phyloP scores from a whole-genome alignment of 2,797 vertebrate species.

The Bovichtus diacanthus region DNA sequence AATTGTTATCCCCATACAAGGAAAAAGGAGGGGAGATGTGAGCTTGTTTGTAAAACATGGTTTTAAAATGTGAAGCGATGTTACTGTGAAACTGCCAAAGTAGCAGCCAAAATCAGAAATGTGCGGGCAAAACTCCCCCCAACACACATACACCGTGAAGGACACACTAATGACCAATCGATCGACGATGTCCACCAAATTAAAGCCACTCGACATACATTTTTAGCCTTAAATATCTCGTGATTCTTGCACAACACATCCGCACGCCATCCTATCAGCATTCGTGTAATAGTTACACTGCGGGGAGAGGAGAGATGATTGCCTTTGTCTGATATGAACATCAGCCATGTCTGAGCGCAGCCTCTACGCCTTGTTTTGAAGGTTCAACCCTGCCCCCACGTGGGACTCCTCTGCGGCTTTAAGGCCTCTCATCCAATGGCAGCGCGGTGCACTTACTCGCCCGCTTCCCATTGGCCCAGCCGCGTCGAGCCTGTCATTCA shows the following conservation, averaged over 20 bases:
- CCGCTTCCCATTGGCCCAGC: constrained; percentile 76
- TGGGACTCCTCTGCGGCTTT: constrained; percentile 82
- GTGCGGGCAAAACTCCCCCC: constrained; percentile 17
- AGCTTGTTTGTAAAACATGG: constrained; percentile 15
- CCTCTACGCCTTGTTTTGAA: constrained; percentile 80
- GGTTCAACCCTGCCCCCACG: constrained; percentile 82
- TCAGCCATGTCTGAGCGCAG: constrained; percentile 83
- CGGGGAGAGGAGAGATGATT: constrained; percentile 77
- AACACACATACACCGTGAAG: constrained; percentile 49
- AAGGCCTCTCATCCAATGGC: constrained; percentile 79
- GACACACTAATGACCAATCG: constrained; percentile 75
- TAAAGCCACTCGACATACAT: constrained; percentile 34
- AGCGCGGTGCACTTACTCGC: constrained; percentile 68
- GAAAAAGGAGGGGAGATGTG: background rate
- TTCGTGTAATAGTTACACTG: constrained; percentile 67
- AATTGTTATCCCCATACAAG: constrained; percentile 44
- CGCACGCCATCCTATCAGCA: constrained; percentile 66
- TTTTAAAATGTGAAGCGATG: constrained; percentile 42
- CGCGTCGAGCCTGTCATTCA: constrained; percentile 82
- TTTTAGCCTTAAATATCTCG: constrained; percentile 41
- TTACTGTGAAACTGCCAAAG: constrained; percentile 28
- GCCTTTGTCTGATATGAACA: constrained; percentile 86
- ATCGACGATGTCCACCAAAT: constrained; percentile 59
- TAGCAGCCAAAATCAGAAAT: constrained; percentile 6
- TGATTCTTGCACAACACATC: constrained; percentile 57